Conservation (phyloP, 2,888 invertebrate species). For the Troglohyphantes excavatus region DNA sequence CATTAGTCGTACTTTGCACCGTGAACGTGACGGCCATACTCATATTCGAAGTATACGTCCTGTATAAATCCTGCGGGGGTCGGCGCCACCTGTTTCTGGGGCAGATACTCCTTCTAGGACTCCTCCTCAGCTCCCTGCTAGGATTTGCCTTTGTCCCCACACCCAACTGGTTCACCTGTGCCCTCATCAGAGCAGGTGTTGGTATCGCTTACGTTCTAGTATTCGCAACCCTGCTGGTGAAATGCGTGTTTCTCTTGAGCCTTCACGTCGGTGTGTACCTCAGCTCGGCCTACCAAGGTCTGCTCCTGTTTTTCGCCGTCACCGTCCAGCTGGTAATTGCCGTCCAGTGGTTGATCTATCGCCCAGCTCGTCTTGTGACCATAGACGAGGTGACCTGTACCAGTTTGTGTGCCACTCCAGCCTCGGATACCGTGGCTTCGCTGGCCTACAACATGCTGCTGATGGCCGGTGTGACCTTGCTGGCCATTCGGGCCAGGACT, state of each 20-base stretch:
- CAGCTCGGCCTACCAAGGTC: constrained; percentile 93
- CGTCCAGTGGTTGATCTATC: constrained; percentile 83
- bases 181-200: constrained; percentile 89
- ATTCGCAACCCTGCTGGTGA: constrained; percentile 94
- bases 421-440: constrained; percentile 87
- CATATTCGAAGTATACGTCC: constrained; percentile 92
- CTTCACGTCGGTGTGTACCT: constrained; percentile 95
- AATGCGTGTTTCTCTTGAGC: constrained; percentile 95
- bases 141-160: constrained; percentile 90
- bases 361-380: constrained; percentile 84
- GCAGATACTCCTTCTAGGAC: constrained; percentile 90
- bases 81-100: constrained; percentile 93
- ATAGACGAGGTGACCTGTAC: constrained; percentile 82
- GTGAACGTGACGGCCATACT: constrained; percentile 92
- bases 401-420: constrained; percentile 84
- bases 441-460: constrained; percentile 92
- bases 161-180: constrained; percentile 91
- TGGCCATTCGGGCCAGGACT: constrained; percentile 91
- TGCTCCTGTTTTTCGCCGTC: constrained; percentile 94
- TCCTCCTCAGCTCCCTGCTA: constrained; percentile 91
- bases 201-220: constrained; percentile 91
- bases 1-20: constrained; percentile 91
- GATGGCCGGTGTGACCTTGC: constrained; percentile 89
- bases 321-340: constrained; percentile 88
- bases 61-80: constrained; percentile 89